Conservation (phyloP, 2,797 vertebrate species). For the Leptodactylus fallax region DNA sequence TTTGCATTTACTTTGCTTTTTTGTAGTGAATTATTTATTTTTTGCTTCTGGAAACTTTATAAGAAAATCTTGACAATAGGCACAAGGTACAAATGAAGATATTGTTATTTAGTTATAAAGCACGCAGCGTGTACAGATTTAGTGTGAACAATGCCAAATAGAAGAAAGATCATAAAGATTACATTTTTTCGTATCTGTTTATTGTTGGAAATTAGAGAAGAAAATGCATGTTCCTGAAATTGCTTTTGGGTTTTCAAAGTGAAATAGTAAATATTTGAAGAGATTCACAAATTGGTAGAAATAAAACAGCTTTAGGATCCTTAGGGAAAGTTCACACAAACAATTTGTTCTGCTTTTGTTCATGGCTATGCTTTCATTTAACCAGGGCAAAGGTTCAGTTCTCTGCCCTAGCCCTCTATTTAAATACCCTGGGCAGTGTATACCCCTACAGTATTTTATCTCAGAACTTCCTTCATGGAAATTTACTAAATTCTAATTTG, state of each 20-base stretch:
- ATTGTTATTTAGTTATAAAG: background rate
- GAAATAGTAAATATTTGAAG: background rate
- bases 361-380: too few relatives aligned
- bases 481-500: too few relatives aligned
- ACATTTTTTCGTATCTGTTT: conserved; percentile 19
- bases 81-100: background rate
- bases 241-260: conserved; percentile 1
- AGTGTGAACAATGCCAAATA: background rate
- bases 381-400: too few relatives aligned
- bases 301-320: background rate
- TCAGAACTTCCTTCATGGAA: too few relatives aligned
- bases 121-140: background rate
- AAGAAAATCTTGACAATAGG: background rate
- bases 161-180: conserved; percentile 14
- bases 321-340: background rate
- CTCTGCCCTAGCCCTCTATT: too few relatives aligned
- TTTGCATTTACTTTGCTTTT: background rate
- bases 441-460: too few relatives aligned
- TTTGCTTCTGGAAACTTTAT: background rate
- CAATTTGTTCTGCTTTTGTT: background rate
- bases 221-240: background rate
- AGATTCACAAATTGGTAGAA: background rate
- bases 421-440: too few relatives aligned
- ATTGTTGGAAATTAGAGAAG: conserved; percentile 8
- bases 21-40: background rate